Base-by-base conservation (phyloP, 2,888 invertebrate species). In the Pediacus dermestoides region DNA sequence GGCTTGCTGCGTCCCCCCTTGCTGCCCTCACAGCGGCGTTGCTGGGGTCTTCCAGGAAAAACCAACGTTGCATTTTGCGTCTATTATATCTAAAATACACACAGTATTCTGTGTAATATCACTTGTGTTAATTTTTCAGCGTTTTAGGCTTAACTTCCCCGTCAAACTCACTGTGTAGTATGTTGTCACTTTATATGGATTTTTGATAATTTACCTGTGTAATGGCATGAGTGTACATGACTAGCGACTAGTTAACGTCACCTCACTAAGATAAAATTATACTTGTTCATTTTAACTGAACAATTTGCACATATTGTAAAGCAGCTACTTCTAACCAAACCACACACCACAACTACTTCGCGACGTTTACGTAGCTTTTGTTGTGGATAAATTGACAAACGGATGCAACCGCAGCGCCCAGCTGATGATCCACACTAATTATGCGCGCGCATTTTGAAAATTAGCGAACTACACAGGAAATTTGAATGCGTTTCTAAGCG, bases 51-150 rank as follows among this genome's bases (percentile, higher is more conserved):
- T 78, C 76, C 53, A 76, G 66, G 66, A 77, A 78, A 67, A 78
- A 79, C 80, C 80, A 82, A 60, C 74, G 75, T 68, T 82, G 80
- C 82, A 82, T 77, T 52, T 50, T 62, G 10, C 35, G 7, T 37
- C 37, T 7, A 34, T 15, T 37, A 36, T 33, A 36, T 41, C 26
- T 27, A 41, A 37, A 22, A 28, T 15, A 38, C n/a, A 27, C 16
- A 28, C 32, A 34, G 26, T 16, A 27, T 2, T 10, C 15, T 16
- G n/a, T n/a, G 25, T 31, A 15, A 4, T 25, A 11, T 30, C 13
- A 14, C 31, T 30, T 14, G 30, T 16, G 7, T n/a, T 16, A 37
- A 37, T 9, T 23, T 30, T 16, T 18, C n/a, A 37, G 15, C 18
- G 32, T 9, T 26, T 16, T 31, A 10, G 25, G 2, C 23, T 34